Conservation (phyloP, 2,888 invertebrate genomes). For the Thecophora atra region DNA sequence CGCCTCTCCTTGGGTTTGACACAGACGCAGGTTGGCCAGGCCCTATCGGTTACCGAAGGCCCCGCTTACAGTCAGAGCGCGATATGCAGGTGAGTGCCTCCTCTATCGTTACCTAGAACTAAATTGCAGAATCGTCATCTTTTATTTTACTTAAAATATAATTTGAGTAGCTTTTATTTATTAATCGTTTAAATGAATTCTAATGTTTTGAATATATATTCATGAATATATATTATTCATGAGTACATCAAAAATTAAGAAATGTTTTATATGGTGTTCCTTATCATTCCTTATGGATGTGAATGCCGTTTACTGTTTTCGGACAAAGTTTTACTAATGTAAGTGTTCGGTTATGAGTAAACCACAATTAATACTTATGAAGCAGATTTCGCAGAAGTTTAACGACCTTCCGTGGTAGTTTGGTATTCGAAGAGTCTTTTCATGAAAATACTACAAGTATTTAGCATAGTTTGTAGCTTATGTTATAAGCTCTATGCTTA, state of each 20-base stretch:
- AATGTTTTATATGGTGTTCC: too few species aligned
- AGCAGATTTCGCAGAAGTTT: too few species aligned
- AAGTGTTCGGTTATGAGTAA: too few species aligned
- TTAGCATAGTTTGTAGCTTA: not conserved
- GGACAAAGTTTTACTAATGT: too few species aligned
- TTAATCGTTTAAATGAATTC: not conserved
- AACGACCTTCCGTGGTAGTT: too few species aligned
- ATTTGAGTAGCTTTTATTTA: not conserved
- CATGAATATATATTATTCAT: too few species aligned
- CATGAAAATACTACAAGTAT: too few species aligned
- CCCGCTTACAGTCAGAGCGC: constrained; percentile 99
- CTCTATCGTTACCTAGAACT: not conserved
- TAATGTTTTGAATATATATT: not conserved
- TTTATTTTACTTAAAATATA: not conserved
- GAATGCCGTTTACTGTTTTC: too few species aligned
- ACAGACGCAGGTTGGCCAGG: constrained; percentile 97
- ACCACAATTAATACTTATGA: too few species aligned
- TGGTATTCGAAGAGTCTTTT: too few species aligned
- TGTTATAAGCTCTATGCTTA: not conserved
- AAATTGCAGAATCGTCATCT: not conserved
- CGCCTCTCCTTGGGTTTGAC: constrained; percentile 93
- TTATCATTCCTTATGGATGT: too few species aligned
- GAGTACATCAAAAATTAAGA: too few species aligned
- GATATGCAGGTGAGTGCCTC: constrained; percentile 88
- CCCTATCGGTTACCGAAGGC: constrained; percentile 94